A percentile compares a stretch with the other conserved stretches of the same genome.
Evolutionary conservation across 2,113 vertebrate genomes (phyloP).

Genomic region (Tychaedon coryphoeus): DNA sequence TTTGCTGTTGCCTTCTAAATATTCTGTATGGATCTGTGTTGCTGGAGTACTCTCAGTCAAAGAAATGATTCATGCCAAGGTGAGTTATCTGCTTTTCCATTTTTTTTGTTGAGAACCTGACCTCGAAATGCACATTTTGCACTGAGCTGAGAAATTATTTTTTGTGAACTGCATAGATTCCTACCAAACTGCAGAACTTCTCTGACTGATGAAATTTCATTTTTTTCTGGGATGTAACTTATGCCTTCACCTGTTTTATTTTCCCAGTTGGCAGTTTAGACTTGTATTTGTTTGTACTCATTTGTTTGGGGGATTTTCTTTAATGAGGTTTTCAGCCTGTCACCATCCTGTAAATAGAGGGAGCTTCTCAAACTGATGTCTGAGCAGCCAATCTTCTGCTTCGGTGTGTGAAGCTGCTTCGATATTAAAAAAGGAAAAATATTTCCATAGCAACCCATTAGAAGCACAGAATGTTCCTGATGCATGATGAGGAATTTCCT

Average conservation of each 20-base stretch:
- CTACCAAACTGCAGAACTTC: background rate
- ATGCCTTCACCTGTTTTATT: background rate
- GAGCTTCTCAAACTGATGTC: background rate
- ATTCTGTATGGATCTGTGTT: background rate
- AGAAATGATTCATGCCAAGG: background rate
- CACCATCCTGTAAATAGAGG: background rate
- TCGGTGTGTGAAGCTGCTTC: background rate
- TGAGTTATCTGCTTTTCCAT: background rate
- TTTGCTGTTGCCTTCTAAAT: background rate
- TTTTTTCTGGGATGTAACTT: background rate
- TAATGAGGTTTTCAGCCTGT: background rate
- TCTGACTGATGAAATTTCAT: background rate
- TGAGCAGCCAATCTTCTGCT: background rate
- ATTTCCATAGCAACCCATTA: conserved; percentile 50
- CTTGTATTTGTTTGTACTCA: background rate
- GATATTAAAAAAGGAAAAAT: background rate
- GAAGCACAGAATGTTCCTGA: background rate
- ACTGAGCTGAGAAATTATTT: background rate
- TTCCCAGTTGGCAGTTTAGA: background rate
- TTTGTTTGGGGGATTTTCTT: background rate
- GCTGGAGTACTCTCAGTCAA: background rate
- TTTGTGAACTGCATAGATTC: background rate
- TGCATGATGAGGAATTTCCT: no score
- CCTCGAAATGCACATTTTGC: background rate
- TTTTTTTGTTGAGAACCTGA: background rate